Evolutionary conservation across 2,113 vertebrate species (phyloP).

Genomic region (Hyaena hyaena): DNA sequence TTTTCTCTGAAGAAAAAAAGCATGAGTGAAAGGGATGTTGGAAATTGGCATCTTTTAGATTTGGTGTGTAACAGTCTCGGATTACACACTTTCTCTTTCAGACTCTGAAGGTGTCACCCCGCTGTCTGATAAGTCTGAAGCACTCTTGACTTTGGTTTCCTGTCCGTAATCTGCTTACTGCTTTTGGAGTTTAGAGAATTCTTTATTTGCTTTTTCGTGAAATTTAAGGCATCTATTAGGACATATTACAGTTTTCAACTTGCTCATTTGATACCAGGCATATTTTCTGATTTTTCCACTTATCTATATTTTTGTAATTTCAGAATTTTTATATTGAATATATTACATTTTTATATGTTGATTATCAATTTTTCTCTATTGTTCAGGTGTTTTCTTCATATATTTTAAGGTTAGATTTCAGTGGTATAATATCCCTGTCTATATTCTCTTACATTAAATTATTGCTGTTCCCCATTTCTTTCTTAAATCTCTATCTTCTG

Average conservation of each 20-base stretch:
- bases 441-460: background rate
- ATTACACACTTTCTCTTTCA: background rate
- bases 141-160: background rate
- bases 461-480: background rate
- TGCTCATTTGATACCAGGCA: background rate
- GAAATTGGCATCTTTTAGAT: background rate
- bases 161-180: background rate
- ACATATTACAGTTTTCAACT: background rate
- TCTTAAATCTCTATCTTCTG: background rate
- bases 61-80: background rate
- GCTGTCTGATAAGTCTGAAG: background rate
- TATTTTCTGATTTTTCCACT: background rate
- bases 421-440: background rate
- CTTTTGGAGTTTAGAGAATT: slow-evolving; percentile 11
- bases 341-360: background rate
- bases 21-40: background rate
- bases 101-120: background rate
- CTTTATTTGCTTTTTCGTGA: background rate
- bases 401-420: background rate
- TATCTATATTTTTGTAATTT: background rate
- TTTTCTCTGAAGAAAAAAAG: background rate
- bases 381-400: background rate
- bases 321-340: background rate
- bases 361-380: background rate
- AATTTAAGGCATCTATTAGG: background rate